Percentiles rank a stretch among this genome's conserved stretches.
phyloP scores from a whole-genome alignment of 64 coral and sea anemone genomes.

The Catalaphyllia jardinei region DNA sequence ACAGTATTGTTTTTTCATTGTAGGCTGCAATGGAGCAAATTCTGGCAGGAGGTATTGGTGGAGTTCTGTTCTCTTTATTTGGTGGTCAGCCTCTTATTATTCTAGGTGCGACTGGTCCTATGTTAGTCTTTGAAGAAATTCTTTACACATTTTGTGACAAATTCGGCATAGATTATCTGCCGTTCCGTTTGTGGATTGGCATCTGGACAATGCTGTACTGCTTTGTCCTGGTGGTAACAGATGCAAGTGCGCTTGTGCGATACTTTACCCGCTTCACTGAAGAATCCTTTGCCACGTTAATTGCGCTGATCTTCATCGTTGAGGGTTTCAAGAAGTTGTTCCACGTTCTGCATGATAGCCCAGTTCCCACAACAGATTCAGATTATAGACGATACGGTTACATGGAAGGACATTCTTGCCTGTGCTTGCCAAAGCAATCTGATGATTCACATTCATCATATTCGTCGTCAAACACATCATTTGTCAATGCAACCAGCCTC shows the following conservation, averaged over 20 bases:
- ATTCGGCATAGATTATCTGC: constrained; percentile 82
- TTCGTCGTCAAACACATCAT: constrained; percentile 24
- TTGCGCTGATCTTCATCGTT: constrained; percentile 90
- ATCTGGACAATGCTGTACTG: constrained; percentile 94
- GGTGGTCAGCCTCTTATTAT: constrained; percentile 94
- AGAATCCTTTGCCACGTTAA: constrained; percentile 96
- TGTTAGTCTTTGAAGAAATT: constrained; percentile 98
- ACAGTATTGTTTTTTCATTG: neutral
- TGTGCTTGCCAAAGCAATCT: constrained; percentile 38
- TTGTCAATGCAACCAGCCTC: neutral
- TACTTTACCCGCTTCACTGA: constrained; percentile 98
- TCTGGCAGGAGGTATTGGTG: constrained; percentile 78
- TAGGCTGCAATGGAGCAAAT: constrained; percentile 98
- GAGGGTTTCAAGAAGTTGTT: constrained; percentile 91
- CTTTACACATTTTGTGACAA: constrained; percentile 81
- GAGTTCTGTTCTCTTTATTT: constrained; percentile 87
- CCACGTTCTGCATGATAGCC: constrained; percentile 51
- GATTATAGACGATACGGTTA: constrained; percentile 33
- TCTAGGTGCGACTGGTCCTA: constrained; percentile 94
- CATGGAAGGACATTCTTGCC: constrained; percentile 61
- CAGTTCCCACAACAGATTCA: constrained; percentile 15
- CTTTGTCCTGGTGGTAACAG: constrained; percentile 87
- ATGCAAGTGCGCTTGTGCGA: constrained; percentile 84
- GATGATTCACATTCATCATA: neutral
- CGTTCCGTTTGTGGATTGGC: constrained; percentile 95